Conservation (phyloP, 2,113 vertebrate species). For the Myrmophylax atrothorax region DNA sequence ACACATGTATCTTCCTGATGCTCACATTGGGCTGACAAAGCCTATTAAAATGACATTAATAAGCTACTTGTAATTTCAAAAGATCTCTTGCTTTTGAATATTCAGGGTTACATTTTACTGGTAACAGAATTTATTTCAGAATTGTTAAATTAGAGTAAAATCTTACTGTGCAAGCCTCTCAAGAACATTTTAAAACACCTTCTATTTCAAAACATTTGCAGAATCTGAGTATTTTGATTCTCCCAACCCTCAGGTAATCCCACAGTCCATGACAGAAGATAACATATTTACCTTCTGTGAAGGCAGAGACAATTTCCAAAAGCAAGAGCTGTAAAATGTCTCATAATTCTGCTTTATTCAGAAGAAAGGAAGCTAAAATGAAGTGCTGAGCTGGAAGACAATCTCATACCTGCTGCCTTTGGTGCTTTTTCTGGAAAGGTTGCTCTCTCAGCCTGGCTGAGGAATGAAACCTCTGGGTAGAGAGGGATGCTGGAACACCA, state of each 20-base stretch:
- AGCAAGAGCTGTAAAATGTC: background rate
- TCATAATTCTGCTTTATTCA: background rate
- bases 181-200: background rate
- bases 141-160: background rate
- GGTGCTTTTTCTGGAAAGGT: background rate
- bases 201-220: background rate
- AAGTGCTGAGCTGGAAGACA: background rate
- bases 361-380: background rate
- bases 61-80: background rate
- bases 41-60: background rate
- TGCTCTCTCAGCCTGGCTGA: background rate
- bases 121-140: background rate
- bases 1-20: background rate
- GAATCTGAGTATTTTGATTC: background rate
- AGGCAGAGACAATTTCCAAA: background rate
- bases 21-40: background rate
- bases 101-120: background rate
- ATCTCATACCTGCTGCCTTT: accelerated
- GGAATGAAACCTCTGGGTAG: background rate
- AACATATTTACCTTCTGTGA: background rate
- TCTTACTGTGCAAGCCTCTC: background rate
- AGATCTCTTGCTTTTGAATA: background rate
- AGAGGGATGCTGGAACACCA: accelerated
- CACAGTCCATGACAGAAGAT: background rate
- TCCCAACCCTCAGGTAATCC: background rate